A percentile compares a stretch with the other conserved stretches of the same genome.
phyloP scores from a whole-genome alignment of 2,888 invertebrate species.

The Invenusta paracnida region DNA sequence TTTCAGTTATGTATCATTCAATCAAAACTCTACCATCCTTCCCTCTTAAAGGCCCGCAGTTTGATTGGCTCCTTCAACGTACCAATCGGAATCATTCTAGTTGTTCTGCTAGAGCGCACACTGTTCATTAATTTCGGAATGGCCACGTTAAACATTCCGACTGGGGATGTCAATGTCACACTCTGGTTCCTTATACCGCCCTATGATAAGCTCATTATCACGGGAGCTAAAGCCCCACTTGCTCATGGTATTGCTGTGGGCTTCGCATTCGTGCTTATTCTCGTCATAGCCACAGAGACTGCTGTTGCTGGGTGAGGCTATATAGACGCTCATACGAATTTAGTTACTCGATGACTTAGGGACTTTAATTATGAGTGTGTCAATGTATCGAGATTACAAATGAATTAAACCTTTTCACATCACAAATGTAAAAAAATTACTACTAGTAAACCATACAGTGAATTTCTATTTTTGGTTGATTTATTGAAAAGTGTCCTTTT shows the following conservation, averaged over 20 bases:
- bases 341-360: too few relatives aligned
- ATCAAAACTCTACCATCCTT: too few relatives aligned
- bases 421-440: too few relatives aligned
- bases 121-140: background rate
- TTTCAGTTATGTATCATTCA: background rate
- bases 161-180: background rate
- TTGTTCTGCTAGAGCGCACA: background rate
- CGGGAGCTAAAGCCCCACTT: background rate
- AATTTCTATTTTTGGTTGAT: too few relatives aligned
- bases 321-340: too few relatives aligned
- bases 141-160: constrained; percentile 26
- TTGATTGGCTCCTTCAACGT: constrained; percentile 38
- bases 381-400: too few relatives aligned
- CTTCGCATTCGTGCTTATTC: background rate
- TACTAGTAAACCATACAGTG: too few relatives aligned
- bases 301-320: too few relatives aligned
- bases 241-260: constrained; percentile 21
- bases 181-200: background rate
- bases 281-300: background rate
- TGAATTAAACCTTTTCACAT: too few relatives aligned
- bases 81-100: constrained; percentile 28
- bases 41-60: background rate
- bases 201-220: background rate
- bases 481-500: too few relatives aligned
- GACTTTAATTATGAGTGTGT: too few relatives aligned